Percentiles rank a stretch among this genome's conserved stretches.
Evolutionary conservation across 2,888 invertebrate species (phyloP).

Genomic region (Pollenia amentaria): DNA sequence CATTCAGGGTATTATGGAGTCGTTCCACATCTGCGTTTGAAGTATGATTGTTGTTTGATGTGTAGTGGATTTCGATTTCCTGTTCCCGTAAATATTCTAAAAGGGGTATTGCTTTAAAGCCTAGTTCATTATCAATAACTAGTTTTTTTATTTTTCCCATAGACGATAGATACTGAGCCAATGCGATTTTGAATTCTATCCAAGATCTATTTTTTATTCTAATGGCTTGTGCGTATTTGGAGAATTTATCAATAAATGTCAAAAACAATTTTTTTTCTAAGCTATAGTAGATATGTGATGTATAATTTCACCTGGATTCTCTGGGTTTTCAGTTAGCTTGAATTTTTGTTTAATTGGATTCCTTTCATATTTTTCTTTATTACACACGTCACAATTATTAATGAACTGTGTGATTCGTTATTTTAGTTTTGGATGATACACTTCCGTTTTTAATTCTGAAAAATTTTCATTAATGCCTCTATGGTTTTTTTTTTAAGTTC

Average conservation of each 20-base stretch:
- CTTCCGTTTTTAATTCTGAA: no score
- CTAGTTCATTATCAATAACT: conserved; percentile 72
- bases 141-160: conserved; percentile 65
- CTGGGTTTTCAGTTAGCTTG: conserved; percentile 75
- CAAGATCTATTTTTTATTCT: conserved; percentile 59
- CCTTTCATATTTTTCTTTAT: conserved; percentile 19
- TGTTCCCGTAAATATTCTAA: conserved; percentile 56
- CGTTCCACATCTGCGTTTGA: conserved; percentile 73
- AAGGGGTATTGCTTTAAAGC: conserved; percentile 71
- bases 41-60: conserved; percentile 59
- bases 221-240: conserved; percentile 38
- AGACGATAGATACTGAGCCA: conserved; percentile 16
- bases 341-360: conserved; percentile 60
- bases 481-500: no score
- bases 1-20: no score
- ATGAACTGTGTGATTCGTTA: conserved; percentile 27
- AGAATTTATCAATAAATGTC: conserved; percentile 54
- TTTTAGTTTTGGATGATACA: no score
- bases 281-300: conserved; percentile 10
- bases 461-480: no score
- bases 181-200: conserved; percentile 50
- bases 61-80: conserved; percentile 69
- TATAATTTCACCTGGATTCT: not conserved
- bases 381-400: conserved; percentile 10
- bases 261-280: conserved; percentile 44